A percentile compares a stretch with the other conserved stretches of the same genome.
Evolutionary conservation across 2,797 vertebrate genomes (phyloP).

Genomic region (Platalea minor): DNA sequence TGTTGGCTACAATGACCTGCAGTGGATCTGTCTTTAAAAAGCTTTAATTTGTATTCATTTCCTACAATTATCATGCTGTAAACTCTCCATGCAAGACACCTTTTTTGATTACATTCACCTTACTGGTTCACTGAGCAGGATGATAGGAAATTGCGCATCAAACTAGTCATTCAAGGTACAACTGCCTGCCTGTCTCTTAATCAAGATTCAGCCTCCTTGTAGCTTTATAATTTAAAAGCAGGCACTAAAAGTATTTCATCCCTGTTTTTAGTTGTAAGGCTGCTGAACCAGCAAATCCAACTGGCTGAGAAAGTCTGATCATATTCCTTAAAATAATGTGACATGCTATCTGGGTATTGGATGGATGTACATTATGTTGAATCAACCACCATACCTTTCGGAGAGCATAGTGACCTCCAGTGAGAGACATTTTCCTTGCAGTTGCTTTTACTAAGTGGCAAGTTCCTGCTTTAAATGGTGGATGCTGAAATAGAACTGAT

Average conservation of each 20-base stretch:
- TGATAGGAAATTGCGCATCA: slow-evolving; percentile 28
- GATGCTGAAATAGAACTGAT: not conserved
- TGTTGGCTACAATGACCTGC: not conserved
- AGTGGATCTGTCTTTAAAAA: not conserved
- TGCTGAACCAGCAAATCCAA: slow-evolving; percentile 24
- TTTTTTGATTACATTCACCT: slow-evolving; percentile 37
- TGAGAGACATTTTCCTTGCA: not conserved
- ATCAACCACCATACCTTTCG: not conserved
- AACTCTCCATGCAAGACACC: slow-evolving; percentile 16
- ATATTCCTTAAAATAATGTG: slow-evolving; percentile 18
- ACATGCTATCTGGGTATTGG: not conserved
- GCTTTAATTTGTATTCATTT: slow-evolving; percentile 53
- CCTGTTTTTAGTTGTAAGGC: not conserved
- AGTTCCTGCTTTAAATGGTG: not conserved
- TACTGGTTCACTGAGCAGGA: slow-evolving; percentile 26
- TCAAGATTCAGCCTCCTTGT: slow-evolving; percentile 17
- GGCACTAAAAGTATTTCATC: slow-evolving; percentile 22
- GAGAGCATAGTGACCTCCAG: slow-evolving; percentile 20
- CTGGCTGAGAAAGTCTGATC: not conserved
- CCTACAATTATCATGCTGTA: slow-evolving; percentile 23
- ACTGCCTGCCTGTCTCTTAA: slow-evolving; percentile 29
- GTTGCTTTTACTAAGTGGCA: not conserved
- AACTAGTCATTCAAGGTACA: not conserved
- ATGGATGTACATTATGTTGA: not conserved
- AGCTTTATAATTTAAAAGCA: slow-evolving; percentile 37